Evolutionary conservation across 2,113 vertebrate species (phyloP).

Genomic region (Onychostruthus taczanowskii): DNA sequence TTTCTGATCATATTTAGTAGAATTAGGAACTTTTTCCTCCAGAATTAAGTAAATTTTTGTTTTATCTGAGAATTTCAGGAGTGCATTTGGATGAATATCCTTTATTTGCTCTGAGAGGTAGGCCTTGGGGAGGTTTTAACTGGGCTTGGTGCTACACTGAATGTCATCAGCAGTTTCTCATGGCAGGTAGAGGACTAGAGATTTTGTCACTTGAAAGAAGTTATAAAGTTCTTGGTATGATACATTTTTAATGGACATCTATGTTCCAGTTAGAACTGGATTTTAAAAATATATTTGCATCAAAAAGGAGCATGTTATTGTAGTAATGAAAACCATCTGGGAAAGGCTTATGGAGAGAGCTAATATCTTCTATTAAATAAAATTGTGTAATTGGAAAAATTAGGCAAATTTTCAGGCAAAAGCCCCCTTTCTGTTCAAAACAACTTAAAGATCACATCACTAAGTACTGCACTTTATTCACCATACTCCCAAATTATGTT

Average conservation of each 20-base stretch:
- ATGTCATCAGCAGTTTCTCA: background rate
- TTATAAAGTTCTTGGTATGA: background rate
- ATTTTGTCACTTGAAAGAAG: background rate
- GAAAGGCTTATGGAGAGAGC: background rate
- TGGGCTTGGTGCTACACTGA: background rate
- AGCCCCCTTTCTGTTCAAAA: background rate
- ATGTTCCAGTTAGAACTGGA: background rate
- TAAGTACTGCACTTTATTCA: background rate
- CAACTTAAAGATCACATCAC: background rate
- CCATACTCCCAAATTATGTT: background rate
- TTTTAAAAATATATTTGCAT: background rate
- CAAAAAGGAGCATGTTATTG: background rate
- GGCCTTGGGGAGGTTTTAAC: background rate
- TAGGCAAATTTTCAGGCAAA: background rate
- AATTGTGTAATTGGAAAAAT: background rate
- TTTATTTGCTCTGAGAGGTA: background rate
- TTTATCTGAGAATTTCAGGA: background rate
- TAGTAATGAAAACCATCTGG: background rate
- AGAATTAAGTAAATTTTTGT: background rate
- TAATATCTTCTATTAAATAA: background rate
- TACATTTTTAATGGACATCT: background rate
- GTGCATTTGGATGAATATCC: background rate
- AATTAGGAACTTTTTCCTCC: background rate
- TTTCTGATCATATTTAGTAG: background rate
- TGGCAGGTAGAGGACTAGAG: background rate